Evolutionary conservation across 1,140 invertebrate species (phyloP), one percentile per base, ranked within the genome.

Genomic region (Euglossa dilemma): DNA sequence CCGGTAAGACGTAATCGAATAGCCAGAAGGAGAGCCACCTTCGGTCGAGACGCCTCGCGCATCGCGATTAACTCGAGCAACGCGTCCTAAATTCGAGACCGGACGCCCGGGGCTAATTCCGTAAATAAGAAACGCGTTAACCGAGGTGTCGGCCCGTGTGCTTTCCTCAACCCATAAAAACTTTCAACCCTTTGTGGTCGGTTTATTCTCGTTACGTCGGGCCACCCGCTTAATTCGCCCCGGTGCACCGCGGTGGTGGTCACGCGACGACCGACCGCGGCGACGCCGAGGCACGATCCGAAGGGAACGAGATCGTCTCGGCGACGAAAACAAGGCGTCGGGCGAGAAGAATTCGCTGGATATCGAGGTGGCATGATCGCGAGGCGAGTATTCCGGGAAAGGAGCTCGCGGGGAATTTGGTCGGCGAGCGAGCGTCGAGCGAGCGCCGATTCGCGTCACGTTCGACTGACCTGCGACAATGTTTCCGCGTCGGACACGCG

Each of bases 381-480:
- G 50, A 16, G 4, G 14, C 50, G 16, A 11, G 16, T 36, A 36
- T 36, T 36, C 36, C 36, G 36, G 36, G 1, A 36, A 36, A 36
- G 4, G 36, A 36, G 23, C 20, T 23, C n/a, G 50, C 20, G 56
- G 77, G 83, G 66, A 72, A 83, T 85, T 85, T 70, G 84, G 36
- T 77, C 83, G 86, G 84, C 87, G 73, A 57, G 54, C 73, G 83
- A 71, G 36, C 36, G 45, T 63, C 70, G 74, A 36, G 43, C 47
- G n/a, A n/a, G n/a, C n/a, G n/a, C 47, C 77, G 87, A 88, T 87
- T 88, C 86, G 80, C 57, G 80, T 83, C 80, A 73, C 67, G 87
- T 79, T 63, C 82, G 67, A 88, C 83, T 88, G 87, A 88, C 83
- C 87, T 80, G 61, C 72, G 79, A 88, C 87, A 88, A 88, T 85